These are phyloP conservation scores for Oreotragus oreotragus DNA, from an alignment of 2,113 vertebrate species.

Conservation along the genomic window DNA sequence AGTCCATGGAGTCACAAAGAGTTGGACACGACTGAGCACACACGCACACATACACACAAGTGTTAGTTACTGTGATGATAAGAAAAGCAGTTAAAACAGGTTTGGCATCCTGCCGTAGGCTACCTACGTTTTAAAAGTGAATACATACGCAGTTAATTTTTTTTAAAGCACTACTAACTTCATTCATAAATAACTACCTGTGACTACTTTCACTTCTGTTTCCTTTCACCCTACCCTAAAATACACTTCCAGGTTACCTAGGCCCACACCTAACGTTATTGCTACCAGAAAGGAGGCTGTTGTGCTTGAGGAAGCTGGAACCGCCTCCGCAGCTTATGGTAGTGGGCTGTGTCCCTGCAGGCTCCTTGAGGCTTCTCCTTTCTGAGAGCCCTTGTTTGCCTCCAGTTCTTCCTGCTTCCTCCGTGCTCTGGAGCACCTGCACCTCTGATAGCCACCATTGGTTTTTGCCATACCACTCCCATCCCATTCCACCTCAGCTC, in stretches of 20 bases:
- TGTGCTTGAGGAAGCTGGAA: neutral
- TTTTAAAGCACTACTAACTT: neutral
- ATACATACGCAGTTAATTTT: neutral
- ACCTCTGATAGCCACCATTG: neutral
- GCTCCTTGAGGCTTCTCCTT: neutral
- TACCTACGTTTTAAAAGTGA: neutral
- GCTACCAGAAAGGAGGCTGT: neutral
- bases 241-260: neutral
- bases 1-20: neutral
- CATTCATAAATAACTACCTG: neutral
- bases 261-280: neutral
- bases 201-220: neutral
- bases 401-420: neutral
- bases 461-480: neutral
- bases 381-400: neutral
- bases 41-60: neutral
- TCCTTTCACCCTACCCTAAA: neutral
- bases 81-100: neutral
- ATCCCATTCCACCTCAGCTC: too few species aligned
- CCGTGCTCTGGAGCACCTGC: neutral
- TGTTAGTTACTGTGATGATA: neutral
- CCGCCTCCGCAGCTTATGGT: neutral
- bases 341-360: neutral
- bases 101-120: neutral
- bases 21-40: neutral